Percentiles rank a stretch among this genome's conserved stretches.
Conservation (phyloP, 2,888 invertebrate species). For the Drosophila falleni region DNA sequence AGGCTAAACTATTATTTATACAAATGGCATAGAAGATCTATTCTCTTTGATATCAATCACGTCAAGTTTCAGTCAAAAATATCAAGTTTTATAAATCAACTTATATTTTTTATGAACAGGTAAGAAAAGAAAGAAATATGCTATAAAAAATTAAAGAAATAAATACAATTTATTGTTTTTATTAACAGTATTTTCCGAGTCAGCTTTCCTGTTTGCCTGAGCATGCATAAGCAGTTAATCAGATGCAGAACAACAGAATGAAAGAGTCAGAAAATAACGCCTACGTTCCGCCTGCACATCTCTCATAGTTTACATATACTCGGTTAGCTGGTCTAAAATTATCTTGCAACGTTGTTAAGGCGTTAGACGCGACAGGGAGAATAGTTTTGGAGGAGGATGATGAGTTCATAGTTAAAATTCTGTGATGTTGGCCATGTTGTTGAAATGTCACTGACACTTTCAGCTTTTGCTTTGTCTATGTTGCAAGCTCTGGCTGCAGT, state of each 20-base stretch:
- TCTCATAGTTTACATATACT: neutral
- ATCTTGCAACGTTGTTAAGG: constrained; percentile 22
- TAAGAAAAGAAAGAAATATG: neutral
- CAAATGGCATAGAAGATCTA: too few relatives aligned
- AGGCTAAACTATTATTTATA: too few relatives aligned
- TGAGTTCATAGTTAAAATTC: constrained; percentile 21
- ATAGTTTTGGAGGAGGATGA: constrained; percentile 1
- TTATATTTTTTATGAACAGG: too few relatives aligned
- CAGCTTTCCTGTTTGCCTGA: neutral
- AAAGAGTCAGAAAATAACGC: constrained; percentile 29
- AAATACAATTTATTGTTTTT: neutral
- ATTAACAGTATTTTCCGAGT: neutral
- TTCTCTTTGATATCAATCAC: too few relatives aligned
- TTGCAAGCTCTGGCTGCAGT: constrained; percentile 20
- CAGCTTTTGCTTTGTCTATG: constrained; percentile 35
- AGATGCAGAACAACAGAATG: constrained; percentile 31
- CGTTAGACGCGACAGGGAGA: neutral
- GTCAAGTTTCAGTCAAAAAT: neutral
- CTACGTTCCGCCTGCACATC: neutral
- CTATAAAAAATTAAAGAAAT: neutral
- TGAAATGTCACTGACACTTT: constrained; percentile 66
- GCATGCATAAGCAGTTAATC: constrained; percentile 28
- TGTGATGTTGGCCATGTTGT: constrained; percentile 31
- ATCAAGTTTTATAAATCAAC: neutral
- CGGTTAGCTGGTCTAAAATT: constrained; percentile 22